Conservation (phyloP, 2,888 invertebrate species). For the Limenitis camilla region DNA sequence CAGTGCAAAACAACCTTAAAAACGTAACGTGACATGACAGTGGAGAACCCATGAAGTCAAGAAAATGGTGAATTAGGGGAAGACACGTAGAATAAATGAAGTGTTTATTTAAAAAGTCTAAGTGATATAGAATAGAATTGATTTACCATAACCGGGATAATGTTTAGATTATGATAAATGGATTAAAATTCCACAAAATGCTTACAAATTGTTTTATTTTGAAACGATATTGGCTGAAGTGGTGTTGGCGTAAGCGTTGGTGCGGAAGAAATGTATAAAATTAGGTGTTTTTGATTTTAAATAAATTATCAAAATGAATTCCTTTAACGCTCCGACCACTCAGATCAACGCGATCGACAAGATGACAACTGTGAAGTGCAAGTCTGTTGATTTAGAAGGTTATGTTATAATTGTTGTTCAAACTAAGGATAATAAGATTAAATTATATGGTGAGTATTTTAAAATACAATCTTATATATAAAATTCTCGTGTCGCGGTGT, state of each 20-base stretch:
- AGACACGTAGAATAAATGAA: background rate
- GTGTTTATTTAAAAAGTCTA: slow-evolving; percentile 8
- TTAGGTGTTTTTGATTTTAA: slow-evolving; percentile 18
- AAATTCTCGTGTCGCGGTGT: too few relatives aligned
- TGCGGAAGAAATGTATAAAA: slow-evolving; percentile 18
- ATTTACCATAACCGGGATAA: slow-evolving; percentile 53
- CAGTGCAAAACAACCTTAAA: slow-evolving; percentile 33
- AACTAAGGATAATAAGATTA: slow-evolving; percentile 94
- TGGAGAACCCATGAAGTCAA: slow-evolving; percentile 11
- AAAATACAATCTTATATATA: too few relatives aligned
- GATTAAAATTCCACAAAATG: slow-evolving; percentile 47
- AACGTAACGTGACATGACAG: slow-evolving; percentile 35
- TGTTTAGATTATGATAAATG: slow-evolving; percentile 36
- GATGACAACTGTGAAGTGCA: slow-evolving; percentile 69
- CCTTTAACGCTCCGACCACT: slow-evolving; percentile 66
- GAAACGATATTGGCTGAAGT: slow-evolving; percentile 58
- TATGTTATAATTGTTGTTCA: slow-evolving; percentile 96
- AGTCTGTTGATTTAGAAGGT: slow-evolving; percentile 91
- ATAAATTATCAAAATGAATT: slow-evolving; percentile 51
- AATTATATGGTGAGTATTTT: slow-evolving; percentile 84
- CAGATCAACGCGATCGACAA: slow-evolving; percentile 67
- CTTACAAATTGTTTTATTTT: slow-evolving; percentile 41
- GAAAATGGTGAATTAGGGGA: slow-evolving; percentile 12
- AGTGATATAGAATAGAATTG: slow-evolving; percentile 41
- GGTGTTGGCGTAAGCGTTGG: slow-evolving; percentile 70